Evolutionary conservation across 1,140 invertebrate genomes (phyloP).

Genomic region (Adoxophyes honmai): DNA sequence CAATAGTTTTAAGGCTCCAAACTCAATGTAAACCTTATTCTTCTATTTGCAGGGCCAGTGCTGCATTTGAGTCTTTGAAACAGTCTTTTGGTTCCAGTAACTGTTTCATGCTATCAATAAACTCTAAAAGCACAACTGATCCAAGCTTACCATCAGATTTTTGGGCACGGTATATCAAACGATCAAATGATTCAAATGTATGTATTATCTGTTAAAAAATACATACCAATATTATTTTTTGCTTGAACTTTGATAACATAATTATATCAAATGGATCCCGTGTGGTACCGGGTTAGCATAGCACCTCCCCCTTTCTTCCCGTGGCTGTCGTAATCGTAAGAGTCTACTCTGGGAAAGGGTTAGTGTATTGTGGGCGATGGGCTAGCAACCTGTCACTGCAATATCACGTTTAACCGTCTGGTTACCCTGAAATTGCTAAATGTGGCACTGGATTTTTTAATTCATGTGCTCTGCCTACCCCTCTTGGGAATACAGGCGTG

Average conservation of each 20-base stretch:
- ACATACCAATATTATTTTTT: slow-evolving; percentile 3
- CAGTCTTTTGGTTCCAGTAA: slow-evolving; percentile 89
- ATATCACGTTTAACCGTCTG: no score
- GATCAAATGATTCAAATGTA: slow-evolving; percentile 75
- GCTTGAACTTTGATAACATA: not conserved
- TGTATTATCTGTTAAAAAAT: slow-evolving; percentile 24
- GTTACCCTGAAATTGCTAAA: no score
- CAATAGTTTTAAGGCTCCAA: slow-evolving; percentile 10
- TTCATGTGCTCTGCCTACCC: no score
- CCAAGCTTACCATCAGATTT: slow-evolving; percentile 84
- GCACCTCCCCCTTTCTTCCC: no score
- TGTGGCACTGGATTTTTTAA: no score
- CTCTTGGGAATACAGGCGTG: no score
- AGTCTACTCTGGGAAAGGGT: no score
- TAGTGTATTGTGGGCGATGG: no score
- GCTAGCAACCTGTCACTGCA: no score
- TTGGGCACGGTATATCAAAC: slow-evolving; percentile 88
- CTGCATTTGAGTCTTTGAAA: slow-evolving; percentile 90
- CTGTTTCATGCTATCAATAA: slow-evolving; percentile 93
- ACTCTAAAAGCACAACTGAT: slow-evolving; percentile 83
- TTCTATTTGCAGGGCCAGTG: slow-evolving; percentile 83
- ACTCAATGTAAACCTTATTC: slow-evolving; percentile 12
- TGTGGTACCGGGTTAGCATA: no score
- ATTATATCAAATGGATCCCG: not conserved
- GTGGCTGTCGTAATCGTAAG: no score